These are phyloP conservation scores for Hanleya hanleyi DNA, from an alignment of 2,888 invertebrate species.

Conservation along the genomic window DNA sequence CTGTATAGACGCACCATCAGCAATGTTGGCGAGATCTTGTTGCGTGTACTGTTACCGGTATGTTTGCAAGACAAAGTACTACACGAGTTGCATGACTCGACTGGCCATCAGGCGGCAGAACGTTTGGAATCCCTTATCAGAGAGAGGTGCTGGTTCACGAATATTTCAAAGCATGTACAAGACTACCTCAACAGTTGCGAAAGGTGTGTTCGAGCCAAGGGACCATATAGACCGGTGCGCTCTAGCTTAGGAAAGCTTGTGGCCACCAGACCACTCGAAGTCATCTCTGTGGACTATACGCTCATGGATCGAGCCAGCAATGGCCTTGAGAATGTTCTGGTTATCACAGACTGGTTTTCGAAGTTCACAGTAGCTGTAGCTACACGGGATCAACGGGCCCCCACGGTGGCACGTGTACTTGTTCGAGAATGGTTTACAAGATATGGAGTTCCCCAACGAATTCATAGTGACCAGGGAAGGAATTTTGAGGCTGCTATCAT, in stretches of 20 bases:
- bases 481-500: no score
- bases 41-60: no score
- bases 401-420: constrained; percentile 18
- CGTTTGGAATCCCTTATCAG: neutral
- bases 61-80: no score
- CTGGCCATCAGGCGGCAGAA: constrained; percentile 8
- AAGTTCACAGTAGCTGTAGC: constrained; percentile 9
- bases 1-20: constrained; percentile 4
- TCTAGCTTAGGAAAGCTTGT: neutral
- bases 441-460: no score
- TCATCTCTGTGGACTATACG: neutral
- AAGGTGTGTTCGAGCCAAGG: constrained; percentile 8
- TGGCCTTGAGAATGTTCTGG: neutral
- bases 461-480: no score
- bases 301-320: neutral
- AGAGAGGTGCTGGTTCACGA: neutral
- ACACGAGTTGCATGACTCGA: neutral
- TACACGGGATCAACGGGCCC: constrained; percentile 19
- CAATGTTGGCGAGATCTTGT: no score
- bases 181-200: neutral
- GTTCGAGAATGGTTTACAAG: no score
- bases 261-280: constrained; percentile 3
- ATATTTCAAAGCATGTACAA: neutral
- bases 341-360: neutral
- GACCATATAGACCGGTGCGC: neutral